These are phyloP conservation scores for Erebia epiphron DNA, from an alignment of 2,888 invertebrate genomes.

Conservation along the genomic window DNA sequence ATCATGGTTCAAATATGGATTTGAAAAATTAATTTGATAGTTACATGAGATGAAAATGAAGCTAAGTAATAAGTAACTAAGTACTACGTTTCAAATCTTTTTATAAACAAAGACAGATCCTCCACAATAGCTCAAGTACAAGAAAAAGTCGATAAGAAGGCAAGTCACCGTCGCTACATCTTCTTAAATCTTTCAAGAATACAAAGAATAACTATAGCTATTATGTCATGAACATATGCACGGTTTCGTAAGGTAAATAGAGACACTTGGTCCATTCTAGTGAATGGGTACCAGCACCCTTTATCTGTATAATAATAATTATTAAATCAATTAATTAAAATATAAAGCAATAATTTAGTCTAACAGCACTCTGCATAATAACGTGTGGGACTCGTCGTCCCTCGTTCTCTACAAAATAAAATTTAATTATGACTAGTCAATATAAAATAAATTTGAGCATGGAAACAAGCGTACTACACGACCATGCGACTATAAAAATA, in stretches of 20 bases:
- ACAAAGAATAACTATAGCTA: conserved; percentile 43
- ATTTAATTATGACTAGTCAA: conserved; percentile 79
- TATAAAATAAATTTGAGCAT: conserved; percentile 81
- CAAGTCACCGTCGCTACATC: conserved; percentile 67
- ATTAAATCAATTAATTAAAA: conserved; percentile 42
- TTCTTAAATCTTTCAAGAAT: conserved; percentile 46
- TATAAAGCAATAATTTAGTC: conserved; percentile 65
- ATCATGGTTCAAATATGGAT: not conserved
- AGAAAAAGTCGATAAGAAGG: conserved; percentile 69
- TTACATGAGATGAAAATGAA: not conserved
- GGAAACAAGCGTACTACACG: conserved; percentile 77
- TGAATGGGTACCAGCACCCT: conserved; percentile 68
- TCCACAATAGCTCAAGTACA: conserved; percentile 54
- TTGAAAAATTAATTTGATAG: not conserved
- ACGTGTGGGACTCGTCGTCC: conserved; percentile 53
- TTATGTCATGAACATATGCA: conserved; percentile 68
- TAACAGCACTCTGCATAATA: conserved; percentile 58
- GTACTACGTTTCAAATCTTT: conserved; percentile 21
- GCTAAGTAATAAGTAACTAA: not conserved
- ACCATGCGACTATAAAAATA: conserved; percentile 80
- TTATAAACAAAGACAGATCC: conserved; percentile 14
- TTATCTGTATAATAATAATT: conserved; percentile 44
- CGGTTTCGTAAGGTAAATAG: conserved; percentile 56
- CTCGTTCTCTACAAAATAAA: conserved; percentile 62
- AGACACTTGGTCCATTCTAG: conserved; percentile 56